Conservation (phyloP, 2,113 vertebrate genomes). For the Hippocampus abdominalis region DNA sequence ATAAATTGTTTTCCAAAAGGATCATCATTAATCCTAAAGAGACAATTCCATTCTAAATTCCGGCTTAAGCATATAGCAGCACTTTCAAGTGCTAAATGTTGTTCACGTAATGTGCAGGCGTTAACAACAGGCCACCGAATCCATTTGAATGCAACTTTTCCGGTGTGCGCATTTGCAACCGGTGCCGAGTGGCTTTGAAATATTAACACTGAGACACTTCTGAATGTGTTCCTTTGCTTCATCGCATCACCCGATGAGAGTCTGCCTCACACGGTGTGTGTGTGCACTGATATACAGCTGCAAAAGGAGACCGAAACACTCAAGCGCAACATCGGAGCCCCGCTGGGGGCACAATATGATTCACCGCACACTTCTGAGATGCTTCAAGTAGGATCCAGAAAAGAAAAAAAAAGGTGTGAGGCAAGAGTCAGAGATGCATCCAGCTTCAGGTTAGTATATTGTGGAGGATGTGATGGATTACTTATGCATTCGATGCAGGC, state of each 20-base stretch:
- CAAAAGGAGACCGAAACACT: constrained; percentile 19
- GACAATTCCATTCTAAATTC: neutral
- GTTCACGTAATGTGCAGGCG: neutral
- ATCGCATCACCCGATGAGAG: constrained; percentile 37
- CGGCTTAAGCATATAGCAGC: neutral
- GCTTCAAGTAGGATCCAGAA: constrained; percentile 18
- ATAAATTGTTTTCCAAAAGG: neutral
- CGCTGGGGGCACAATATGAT: constrained; percentile 43
- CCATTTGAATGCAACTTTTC: neutral
- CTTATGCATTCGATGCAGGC: constrained; percentile 42
- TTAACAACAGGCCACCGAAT: neutral
- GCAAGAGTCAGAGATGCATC: constrained; percentile 19
- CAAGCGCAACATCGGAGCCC: constrained; percentile 10
- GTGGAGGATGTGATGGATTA: constrained; percentile 50
- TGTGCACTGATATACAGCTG: constrained; percentile 20
- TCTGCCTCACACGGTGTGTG: constrained; percentile 4
- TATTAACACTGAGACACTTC: too few species aligned
- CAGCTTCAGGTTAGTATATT: constrained; percentile 54
- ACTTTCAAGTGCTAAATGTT: neutral
- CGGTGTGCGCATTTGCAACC: too few species aligned
- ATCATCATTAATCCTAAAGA: neutral
- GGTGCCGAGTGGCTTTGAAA: too few species aligned
- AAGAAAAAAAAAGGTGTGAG: constrained; percentile 21
- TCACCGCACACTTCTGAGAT: constrained; percentile 30
- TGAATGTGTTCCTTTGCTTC: constrained; percentile 26